Conservation (phyloP, 2,888 invertebrate genomes). For the Leucophenga montana region DNA sequence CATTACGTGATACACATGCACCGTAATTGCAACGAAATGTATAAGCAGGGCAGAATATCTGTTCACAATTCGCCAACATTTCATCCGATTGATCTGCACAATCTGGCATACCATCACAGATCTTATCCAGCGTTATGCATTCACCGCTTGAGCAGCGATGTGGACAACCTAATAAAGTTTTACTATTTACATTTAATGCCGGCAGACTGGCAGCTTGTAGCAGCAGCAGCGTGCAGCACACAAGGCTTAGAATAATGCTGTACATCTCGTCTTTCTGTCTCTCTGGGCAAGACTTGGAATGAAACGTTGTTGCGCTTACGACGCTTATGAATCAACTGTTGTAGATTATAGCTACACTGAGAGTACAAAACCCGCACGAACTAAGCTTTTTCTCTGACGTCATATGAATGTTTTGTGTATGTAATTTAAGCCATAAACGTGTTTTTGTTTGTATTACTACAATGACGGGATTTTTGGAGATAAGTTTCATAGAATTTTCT, state of each 20-base stretch:
- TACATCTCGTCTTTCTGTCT: no score
- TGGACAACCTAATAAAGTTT: neutral
- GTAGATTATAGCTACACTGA: neutral
- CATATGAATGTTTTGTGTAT: neutral
- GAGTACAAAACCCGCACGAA: neutral
- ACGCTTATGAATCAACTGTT: neutral
- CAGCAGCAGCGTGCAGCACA: neutral
- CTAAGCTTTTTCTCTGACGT: neutral
- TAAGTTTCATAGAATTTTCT: neutral
- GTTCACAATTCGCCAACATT: slow-evolving; percentile 30
- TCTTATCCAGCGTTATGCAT: slow-evolving; percentile 35
- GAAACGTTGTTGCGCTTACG: neutral
- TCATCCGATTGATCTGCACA: slow-evolving; percentile 43
- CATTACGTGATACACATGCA: slow-evolving; percentile 39
- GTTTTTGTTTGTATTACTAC: no score
- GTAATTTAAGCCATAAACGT: no score
- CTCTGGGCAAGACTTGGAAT: neutral
- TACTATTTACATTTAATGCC: neutral
- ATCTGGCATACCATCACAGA: slow-evolving; percentile 39
- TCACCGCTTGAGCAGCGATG: slow-evolving; percentile 39
- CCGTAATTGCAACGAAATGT: slow-evolving; percentile 44
- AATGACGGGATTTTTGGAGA: no score
- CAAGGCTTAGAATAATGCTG: neutral
- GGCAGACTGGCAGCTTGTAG: neutral
- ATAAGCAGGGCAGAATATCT: slow-evolving; percentile 42